Percentiles rank a stretch among this genome's conserved stretches.
Conservation (phyloP, 2,113 vertebrate species). For the Psittacus erithacus region DNA sequence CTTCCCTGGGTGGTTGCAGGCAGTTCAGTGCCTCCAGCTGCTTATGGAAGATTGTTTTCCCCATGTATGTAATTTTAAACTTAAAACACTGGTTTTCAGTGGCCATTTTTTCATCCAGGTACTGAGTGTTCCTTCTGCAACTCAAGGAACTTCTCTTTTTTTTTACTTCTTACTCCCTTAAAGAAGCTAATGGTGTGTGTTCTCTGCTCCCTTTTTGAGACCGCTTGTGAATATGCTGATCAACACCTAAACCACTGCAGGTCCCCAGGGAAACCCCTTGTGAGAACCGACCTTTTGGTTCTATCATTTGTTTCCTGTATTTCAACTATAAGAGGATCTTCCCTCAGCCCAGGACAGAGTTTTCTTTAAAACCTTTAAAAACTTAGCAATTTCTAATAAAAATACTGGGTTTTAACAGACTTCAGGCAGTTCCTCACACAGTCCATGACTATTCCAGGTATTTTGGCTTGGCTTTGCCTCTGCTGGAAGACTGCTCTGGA, state of each 20-base stretch:
- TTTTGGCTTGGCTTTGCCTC: not conserved
- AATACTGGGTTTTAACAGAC: not conserved
- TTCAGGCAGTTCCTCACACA: not conserved
- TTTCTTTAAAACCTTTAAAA: not conserved
- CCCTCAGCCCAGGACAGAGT: not conserved
- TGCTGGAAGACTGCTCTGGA: not conserved
- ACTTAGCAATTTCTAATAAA: not conserved
- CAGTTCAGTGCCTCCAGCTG: not conserved
- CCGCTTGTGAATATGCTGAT: not conserved
- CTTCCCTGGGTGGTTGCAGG: not conserved
- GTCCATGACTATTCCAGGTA: not conserved
- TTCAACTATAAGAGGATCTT: not conserved
- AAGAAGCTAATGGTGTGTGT: not conserved
- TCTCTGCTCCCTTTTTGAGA: not conserved
- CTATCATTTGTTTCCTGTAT: not conserved
- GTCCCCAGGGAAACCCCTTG: not conserved
- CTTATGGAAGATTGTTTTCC: not conserved
- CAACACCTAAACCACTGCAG: not conserved
- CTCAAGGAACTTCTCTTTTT: not conserved
- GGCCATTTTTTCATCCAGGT: not conserved
- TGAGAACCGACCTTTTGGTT: not conserved
- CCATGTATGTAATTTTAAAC: rapidly evolving
- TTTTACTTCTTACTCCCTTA: not conserved
- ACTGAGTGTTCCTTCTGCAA: not conserved
- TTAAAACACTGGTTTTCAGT: not conserved